A percentile compares a stretch with the other conserved stretches of the same genome.
Evolutionary conservation across 2,888 invertebrate genomes (phyloP).

Genomic region (Ormyrus labotus): DNA sequence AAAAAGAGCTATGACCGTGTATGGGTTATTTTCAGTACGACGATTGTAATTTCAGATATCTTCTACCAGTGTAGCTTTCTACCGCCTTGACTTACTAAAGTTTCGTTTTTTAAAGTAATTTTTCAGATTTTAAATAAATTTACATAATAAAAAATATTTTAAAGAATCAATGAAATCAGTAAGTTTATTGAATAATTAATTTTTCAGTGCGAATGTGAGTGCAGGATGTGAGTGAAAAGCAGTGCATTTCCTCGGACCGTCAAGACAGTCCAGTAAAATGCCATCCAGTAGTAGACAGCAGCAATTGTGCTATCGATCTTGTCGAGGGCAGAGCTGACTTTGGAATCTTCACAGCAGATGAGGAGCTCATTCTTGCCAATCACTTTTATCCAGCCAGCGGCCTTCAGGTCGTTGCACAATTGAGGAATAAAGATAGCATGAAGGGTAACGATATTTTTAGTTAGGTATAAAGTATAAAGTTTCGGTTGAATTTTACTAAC

Average conservation of each 20-base stretch:
- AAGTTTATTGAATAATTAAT: background rate
- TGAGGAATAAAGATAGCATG: slow-evolving; percentile 63
- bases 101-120: too few relatives aligned
- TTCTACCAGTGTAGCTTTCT: too few relatives aligned
- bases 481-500: too few relatives aligned
- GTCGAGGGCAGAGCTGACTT: slow-evolving; percentile 78
- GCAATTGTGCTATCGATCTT: slow-evolving; percentile 80
- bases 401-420: slow-evolving; percentile 65
- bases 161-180: too few relatives aligned
- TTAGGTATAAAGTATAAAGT: too few relatives aligned
- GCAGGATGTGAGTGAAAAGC: slow-evolving; percentile 8
- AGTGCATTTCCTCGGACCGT: slow-evolving; percentile 59
- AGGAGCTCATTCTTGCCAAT: slow-evolving; percentile 76
- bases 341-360: slow-evolving; percentile 71
- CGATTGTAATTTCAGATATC: too few relatives aligned
- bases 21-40: too few relatives aligned
- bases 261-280: slow-evolving; percentile 61
- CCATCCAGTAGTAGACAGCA: slow-evolving; percentile 72
- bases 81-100: too few relatives aligned
- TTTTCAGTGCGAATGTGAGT: slow-evolving; percentile 65
- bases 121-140: too few relatives aligned
- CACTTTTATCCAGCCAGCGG: slow-evolving; percentile 65
- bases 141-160: too few relatives aligned
- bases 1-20: too few relatives aligned
- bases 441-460: slow-evolving; percentile 68